Evolutionary conservation across 2,113 vertebrate genomes (phyloP).

Genomic region (Cebus imitator): DNA sequence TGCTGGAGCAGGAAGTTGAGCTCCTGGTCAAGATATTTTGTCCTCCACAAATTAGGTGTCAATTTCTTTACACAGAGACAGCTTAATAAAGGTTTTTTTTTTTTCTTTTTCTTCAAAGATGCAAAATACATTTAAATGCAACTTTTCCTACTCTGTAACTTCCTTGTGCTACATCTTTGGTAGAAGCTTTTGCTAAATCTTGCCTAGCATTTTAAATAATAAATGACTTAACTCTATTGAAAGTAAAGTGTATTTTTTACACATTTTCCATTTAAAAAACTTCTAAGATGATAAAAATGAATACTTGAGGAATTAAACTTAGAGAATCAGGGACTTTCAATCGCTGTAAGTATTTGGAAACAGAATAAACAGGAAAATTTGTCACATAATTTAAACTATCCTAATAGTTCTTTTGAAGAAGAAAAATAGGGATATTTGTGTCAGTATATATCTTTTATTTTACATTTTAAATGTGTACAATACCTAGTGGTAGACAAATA

Average conservation of each 20-base stretch:
- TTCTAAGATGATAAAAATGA: background rate
- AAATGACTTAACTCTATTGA: slow-evolving; percentile 44
- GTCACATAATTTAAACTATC: background rate
- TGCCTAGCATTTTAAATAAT: slow-evolving; percentile 71
- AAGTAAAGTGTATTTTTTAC: background rate
- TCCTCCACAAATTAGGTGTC: background rate
- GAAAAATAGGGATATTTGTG: background rate
- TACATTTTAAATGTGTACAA: background rate
- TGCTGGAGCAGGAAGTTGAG: accelerated
- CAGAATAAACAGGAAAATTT: background rate
- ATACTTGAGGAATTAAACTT: background rate
- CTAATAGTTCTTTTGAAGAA: background rate
- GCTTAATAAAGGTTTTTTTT: background rate
- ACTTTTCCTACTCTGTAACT: slow-evolving; percentile 55
- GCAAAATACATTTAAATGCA: slow-evolving; percentile 63
- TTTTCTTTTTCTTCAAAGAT: slow-evolving; percentile 45
- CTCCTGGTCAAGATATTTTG: background rate
- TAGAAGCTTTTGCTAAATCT: slow-evolving; percentile 25
- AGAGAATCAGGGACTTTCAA: background rate
- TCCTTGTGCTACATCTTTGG: background rate
- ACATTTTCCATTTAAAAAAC: slow-evolving; percentile 30
- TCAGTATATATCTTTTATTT: background rate
- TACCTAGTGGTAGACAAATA: background rate
- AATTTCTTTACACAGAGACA: background rate
- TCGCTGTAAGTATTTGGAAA: background rate